Evolutionary conservation across 1,140 invertebrate species (phyloP).

Genomic region (Polyergus mexicanus): DNA sequence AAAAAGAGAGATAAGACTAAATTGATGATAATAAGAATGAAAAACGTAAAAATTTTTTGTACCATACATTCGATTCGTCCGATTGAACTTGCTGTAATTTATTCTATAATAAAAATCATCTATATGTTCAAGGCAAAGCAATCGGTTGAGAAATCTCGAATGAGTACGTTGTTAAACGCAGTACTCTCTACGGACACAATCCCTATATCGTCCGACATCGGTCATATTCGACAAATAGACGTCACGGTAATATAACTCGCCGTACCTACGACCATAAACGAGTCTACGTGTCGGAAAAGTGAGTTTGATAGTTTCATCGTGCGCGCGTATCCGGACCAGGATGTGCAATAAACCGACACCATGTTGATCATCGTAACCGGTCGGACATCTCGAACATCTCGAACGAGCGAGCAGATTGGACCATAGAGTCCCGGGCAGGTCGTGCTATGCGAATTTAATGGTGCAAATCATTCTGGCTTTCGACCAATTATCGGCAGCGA

Average conservation of each 20-base stretch:
- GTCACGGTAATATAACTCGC: constrained; percentile 49
- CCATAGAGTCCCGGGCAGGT: constrained; percentile 29
- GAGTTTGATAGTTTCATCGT: constrained; percentile 68
- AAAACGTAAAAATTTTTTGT: not conserved
- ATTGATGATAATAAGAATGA: not conserved
- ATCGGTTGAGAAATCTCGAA: not conserved
- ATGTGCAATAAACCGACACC: constrained; percentile 65
- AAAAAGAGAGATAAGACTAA: constrained; percentile 32
- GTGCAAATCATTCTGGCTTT: constrained; percentile 72
- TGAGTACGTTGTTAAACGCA: not conserved
- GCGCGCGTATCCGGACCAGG: constrained; percentile 50
- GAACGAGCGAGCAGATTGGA: constrained; percentile 39
- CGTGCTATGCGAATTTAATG: constrained; percentile 65
- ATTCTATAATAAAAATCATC: not conserved
- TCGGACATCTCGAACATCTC: constrained; percentile 63
- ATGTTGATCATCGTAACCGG: constrained; percentile 56
- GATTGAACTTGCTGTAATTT: not conserved
- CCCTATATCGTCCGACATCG: too few species aligned
- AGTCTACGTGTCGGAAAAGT: constrained; percentile 42
- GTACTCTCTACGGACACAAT: not conserved
- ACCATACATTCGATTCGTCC: too few species aligned
- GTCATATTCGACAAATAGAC: not conserved
- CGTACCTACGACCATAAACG: constrained; percentile 60
- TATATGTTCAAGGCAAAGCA: not conserved
- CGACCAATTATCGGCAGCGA: constrained; percentile 69